These are phyloP conservation scores for Poecilia wingei DNA, from an alignment of 2,797 vertebrate genomes.

Conservation along the genomic window DNA sequence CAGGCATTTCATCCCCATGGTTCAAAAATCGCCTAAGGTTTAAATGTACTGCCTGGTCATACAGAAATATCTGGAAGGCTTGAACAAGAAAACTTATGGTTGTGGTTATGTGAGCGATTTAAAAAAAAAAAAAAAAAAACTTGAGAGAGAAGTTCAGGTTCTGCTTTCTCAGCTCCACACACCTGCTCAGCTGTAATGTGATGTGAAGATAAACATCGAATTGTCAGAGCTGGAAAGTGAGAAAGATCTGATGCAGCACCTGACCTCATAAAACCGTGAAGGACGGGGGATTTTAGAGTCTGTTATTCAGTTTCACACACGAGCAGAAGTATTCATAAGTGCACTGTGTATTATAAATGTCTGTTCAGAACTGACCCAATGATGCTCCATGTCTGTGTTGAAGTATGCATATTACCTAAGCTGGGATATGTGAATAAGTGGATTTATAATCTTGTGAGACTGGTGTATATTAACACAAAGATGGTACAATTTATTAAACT, in stretches of 20 bases:
- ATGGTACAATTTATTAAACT: not conserved
- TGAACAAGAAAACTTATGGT: slow-evolving; percentile 1
- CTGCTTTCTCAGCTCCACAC: slow-evolving; percentile 14
- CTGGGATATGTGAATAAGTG: not conserved
- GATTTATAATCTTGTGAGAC: not conserved
- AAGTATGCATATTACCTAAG: not conserved
- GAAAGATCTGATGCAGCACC: not conserved
- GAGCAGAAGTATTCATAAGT: slow-evolving; percentile 1
- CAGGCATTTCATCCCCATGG: slow-evolving; percentile 6
- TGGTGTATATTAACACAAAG: not conserved
- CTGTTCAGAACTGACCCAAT: slow-evolving; percentile 1
- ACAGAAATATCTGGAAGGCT: not conserved
- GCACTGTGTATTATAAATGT: not conserved
- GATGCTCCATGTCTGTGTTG: not conserved
- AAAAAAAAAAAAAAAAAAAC: not conserved
- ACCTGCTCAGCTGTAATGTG: slow-evolving; percentile 9
- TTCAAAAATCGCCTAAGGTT: not conserved
- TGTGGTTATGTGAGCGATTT: not conserved
- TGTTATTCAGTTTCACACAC: not conserved
- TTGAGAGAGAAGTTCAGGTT: not conserved
- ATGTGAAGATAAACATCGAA: slow-evolving; percentile 14
- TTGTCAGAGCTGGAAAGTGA: slow-evolving; percentile 8
- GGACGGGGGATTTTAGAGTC: not conserved
- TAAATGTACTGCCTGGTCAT: not conserved
- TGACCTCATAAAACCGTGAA: not conserved